These are phyloP conservation scores for Brachyrhaphis roseni DNA, from an alignment of 2,797 vertebrate species.

Conservation along the genomic window DNA sequence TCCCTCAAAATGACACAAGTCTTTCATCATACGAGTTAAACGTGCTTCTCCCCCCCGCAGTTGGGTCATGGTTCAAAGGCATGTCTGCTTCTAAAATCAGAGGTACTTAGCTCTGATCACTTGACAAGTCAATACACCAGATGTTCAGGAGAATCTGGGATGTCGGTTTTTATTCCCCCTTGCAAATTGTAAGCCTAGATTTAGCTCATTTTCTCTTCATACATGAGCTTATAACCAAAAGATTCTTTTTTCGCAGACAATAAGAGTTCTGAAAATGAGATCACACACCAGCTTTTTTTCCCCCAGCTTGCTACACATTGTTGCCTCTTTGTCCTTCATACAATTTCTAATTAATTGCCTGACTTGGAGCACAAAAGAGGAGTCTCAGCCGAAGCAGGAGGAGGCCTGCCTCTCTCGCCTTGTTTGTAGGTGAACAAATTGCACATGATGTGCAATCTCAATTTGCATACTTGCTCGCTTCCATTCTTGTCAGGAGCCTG, in stretches of 20 bases:
- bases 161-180: conserved; percentile 6
- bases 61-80: conserved; percentile 36
- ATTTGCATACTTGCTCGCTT: conserved; percentile 38
- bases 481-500: not conserved
- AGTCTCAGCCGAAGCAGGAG: conserved; percentile 29
- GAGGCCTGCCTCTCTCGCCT: conserved; percentile 16
- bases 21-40: conserved; percentile 47
- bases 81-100: conserved; percentile 19
- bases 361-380: conserved; percentile 42
- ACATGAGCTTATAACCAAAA: conserved; percentile 12
- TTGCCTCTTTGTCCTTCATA: conserved; percentile 28
- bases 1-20: conserved; percentile 49
- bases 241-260: conserved; percentile 17
- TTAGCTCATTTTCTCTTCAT: conserved; percentile 4
- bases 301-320: conserved; percentile 14
- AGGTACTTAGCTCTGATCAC: conserved; percentile 29
- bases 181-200: conserved; percentile 7
- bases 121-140: conserved; percentile 42
- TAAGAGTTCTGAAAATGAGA: conserved; percentile 18
- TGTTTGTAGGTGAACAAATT: conserved; percentile 42
- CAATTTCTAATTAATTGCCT: conserved; percentile 42
- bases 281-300: conserved; percentile 15
- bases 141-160: conserved; percentile 27
- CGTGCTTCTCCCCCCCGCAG: conserved; percentile 6
- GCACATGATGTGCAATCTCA: conserved; percentile 26